These are phyloP conservation scores for Paramisgurnus dabryanus DNA, from an alignment of 2,113 vertebrate species.

Conservation along the genomic window DNA sequence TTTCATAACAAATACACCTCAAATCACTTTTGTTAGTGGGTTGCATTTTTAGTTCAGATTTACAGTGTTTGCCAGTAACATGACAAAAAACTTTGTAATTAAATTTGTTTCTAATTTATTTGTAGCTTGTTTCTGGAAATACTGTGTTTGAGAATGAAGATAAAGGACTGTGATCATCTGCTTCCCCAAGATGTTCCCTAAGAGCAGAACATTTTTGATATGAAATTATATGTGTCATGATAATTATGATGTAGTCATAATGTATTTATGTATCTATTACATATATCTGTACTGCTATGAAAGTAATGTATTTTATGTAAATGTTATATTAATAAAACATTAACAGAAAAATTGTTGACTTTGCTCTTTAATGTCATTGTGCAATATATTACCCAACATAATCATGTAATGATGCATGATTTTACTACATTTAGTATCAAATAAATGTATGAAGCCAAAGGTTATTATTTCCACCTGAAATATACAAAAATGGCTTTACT, in stretches of 20 bases:
- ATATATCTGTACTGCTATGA: not conserved
- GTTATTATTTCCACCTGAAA: not conserved
- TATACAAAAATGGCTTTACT: not conserved
- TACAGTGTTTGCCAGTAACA: not conserved
- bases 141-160: slow-evolving; percentile 69
- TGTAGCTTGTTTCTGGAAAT: slow-evolving; percentile 79
- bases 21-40: not conserved
- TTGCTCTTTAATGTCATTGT: not conserved
- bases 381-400: not conserved
- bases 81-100: not conserved
- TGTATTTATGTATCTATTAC: not conserved
- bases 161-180: not conserved
- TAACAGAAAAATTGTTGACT: not conserved
- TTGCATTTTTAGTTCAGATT: not conserved
- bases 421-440: not conserved
- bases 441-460: not conserved
- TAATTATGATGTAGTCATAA: not conserved
- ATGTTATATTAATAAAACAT: not conserved
- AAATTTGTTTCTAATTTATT: not conserved
- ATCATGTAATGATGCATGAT: not conserved
- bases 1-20: no score
- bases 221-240: slow-evolving; percentile 1
- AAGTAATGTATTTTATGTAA: slow-evolving; percentile 16
- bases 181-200: slow-evolving; percentile 63
- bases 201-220: not conserved